Conservation (phyloP, 2,888 invertebrate species). For the Myathropa florea region DNA sequence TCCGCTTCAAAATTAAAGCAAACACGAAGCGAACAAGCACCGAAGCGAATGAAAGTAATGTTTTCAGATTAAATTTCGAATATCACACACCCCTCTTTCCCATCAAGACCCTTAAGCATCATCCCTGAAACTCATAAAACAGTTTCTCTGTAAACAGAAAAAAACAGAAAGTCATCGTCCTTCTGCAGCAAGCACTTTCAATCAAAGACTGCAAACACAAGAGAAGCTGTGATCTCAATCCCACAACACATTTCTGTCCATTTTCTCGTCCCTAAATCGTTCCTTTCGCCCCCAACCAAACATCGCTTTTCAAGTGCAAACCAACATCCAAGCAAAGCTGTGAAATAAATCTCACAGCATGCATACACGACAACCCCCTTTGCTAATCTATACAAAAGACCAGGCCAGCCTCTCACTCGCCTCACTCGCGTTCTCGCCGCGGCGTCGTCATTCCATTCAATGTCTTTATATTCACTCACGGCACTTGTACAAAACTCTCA, state of each 20-base stretch:
- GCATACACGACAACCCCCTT: not conserved
- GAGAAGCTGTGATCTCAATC: not conserved
- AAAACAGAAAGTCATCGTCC: not conserved
- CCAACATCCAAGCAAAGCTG: constrained; percentile 37
- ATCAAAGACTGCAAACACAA: not conserved
- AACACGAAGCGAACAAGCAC: no score
- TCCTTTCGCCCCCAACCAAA: not conserved
- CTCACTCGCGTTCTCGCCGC: not conserved
- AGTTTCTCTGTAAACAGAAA: not conserved
- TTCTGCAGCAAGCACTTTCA: not conserved
- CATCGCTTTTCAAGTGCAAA: not conserved
- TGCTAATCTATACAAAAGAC: not conserved
- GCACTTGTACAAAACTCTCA: constrained; percentile 63
- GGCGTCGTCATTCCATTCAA: not conserved
- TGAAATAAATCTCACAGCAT: constrained; percentile 35
- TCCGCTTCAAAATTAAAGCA: no score
- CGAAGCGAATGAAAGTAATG: no score
- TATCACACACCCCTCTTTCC: not conserved
- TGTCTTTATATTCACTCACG: constrained; percentile 32
- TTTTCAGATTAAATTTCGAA: not conserved
- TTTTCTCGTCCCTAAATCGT: not conserved
- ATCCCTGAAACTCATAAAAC: not conserved
- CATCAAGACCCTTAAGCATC: not conserved
- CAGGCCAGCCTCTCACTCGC: not conserved
- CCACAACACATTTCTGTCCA: not conserved